Evolutionary conservation across 2,888 invertebrate genomes (phyloP), one percentile per base, ranked within the genome.

Genomic region (Caenorhabditis zanzibari): DNA sequence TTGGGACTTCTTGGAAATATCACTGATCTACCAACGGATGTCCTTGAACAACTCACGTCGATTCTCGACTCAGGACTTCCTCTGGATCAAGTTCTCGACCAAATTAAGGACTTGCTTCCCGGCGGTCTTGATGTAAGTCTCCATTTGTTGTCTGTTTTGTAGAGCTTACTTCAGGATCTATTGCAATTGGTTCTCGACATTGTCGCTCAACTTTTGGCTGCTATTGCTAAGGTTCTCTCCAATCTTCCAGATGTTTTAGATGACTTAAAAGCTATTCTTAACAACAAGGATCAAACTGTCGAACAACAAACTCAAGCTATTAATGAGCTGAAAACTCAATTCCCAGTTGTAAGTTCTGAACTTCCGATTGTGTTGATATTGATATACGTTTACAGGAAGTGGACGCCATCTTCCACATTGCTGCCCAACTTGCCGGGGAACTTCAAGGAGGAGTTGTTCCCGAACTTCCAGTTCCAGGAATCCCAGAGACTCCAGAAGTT

Each of bases 281-380:
- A 44, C 12, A 26, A 14, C 9, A 24, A 54, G 26, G 54, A 26
- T 54, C 26, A 6, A 24, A 12, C 54, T 14, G 6, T 3, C 22
- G 26, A 26, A 12, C 2, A 54, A 26, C 54, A 26, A 12, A 16
- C 26, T 26, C 1, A 54, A 26, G 54, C 54, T 14, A 12, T 54
- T 14, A 14, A 22, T 26, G 26, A 26, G 2, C 12, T 54, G 54
- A 54, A 24, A 26, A 10, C 22, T 0, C 14, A 54, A 12, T 26
- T 16, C 26, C 54, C 54, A 54, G 26, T 26, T 26, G 54, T 54
- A 54, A 54, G 54, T 54, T 26, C 26, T 26, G 10, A 54, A 26
- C 9, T 26, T 54, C 16, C 44, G 16, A n/a, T n/a, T n/a, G n/a
- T n/a, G n/a, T n/a, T 16, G 4, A 1, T 14, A 44, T 16, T 44